Evolutionary conservation across 1,140 invertebrate genomes (phyloP).

Genomic region (Sipha flava): DNA sequence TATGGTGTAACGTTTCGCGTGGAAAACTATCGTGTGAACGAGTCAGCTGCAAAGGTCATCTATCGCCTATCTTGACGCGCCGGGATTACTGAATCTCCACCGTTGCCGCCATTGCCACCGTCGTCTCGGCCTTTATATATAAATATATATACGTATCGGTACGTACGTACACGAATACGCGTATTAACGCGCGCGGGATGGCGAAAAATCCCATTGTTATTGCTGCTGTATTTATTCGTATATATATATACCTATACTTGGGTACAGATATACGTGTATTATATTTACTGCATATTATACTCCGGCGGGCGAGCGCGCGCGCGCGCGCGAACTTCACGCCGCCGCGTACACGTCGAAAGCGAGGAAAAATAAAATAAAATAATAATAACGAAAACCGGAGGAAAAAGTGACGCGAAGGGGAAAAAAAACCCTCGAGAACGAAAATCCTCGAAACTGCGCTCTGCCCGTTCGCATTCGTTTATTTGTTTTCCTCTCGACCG

Average conservation of each 20-base stretch:
- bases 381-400: no score
- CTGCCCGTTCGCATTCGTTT: no score
- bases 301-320: no score
- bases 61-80: constrained; percentile 31
- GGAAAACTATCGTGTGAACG: constrained; percentile 29
- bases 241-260: neutral
- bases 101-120: neutral
- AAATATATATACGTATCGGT: neutral
- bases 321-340: neutral
- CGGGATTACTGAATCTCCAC: constrained; percentile 31
- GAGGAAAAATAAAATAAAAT: no score
- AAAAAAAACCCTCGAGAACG: no score
- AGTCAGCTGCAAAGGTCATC: constrained; percentile 31
- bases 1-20: constrained; percentile 8
- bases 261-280: no score
- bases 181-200: neutral
- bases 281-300: no score
- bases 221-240: neutral
- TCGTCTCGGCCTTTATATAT: neutral
- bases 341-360: neutral
- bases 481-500: no score
- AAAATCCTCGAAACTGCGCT: no score
- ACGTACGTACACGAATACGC: no score
- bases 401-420: no score
- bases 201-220: constrained; percentile 21